Conservation (phyloP, 2,797 vertebrate species). For the Odontamblyopus rebecca region DNA sequence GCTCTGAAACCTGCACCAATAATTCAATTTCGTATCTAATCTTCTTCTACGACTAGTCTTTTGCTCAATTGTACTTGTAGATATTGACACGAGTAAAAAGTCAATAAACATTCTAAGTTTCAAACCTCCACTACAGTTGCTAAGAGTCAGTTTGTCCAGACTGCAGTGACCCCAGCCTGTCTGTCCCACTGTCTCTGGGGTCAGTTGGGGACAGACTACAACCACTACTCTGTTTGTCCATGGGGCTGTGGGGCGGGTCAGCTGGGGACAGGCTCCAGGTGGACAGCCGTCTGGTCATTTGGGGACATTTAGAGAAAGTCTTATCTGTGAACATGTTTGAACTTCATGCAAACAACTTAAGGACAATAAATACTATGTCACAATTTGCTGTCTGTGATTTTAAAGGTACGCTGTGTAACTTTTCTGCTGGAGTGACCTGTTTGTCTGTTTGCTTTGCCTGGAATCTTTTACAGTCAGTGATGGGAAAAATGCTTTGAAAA, state of each 20-base stretch:
- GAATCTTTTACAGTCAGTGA: too few species aligned
- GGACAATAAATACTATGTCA: background rate
- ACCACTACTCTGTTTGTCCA: slow-evolving; percentile 20
- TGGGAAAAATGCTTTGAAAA: too few species aligned
- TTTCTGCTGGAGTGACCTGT: background rate
- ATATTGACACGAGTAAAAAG: background rate
- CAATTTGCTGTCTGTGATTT: background rate
- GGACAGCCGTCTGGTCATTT: slow-evolving; percentile 46
- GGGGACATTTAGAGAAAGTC: slow-evolving; percentile 36
- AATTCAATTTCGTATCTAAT: background rate
- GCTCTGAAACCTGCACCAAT: background rate
- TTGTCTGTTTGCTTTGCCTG: too few species aligned
- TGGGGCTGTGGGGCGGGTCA: slow-evolving; percentile 31
- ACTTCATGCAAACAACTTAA: slow-evolving; percentile 17
- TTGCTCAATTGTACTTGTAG: background rate
- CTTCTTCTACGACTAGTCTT: background rate
- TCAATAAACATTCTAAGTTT: background rate
- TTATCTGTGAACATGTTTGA: slow-evolving; percentile 31
- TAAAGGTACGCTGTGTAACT: background rate
- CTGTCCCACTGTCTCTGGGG: slow-evolving; percentile 9
- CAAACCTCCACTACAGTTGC: slow-evolving; percentile 12
- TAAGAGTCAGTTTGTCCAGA: slow-evolving; percentile 29
- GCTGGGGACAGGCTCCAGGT: slow-evolving; percentile 40
- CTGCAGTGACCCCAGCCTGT: slow-evolving; percentile 4
- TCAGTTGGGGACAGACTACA: slow-evolving; percentile 19